Conservation (phyloP, 2,888 invertebrate genomes). For the Tachystola acroxantha region DNA sequence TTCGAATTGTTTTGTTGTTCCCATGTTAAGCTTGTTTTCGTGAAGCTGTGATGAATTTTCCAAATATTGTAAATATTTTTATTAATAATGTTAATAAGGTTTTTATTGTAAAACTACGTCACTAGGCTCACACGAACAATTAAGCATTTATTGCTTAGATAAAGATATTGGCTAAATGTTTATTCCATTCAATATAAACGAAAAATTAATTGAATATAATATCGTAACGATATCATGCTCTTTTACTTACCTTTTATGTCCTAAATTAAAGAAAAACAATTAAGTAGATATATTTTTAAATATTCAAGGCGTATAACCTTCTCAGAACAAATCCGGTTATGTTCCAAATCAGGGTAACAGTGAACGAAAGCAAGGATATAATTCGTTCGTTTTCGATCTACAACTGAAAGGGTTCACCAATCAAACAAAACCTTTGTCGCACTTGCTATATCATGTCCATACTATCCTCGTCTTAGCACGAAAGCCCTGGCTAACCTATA, state of each 20-base stretch:
- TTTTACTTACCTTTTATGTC: slow-evolving; percentile 29
- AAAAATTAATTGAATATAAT: slow-evolving; percentile 73
- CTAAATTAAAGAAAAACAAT: no score
- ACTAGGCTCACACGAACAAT: slow-evolving; percentile 70
- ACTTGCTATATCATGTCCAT: no score
- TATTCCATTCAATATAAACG: slow-evolving; percentile 74
- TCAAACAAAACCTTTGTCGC: no score
- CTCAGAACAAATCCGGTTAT: no score
- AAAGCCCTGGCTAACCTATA: no score
- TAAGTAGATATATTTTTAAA: no score
- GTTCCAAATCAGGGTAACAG: no score
- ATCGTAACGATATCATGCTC: slow-evolving; percentile 34
- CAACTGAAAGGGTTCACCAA: no score
- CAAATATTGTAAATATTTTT: slow-evolving; percentile 76
- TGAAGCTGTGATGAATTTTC: slow-evolving; percentile 76
- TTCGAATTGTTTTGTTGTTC: slow-evolving; percentile 64
- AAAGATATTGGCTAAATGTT: slow-evolving; percentile 73
- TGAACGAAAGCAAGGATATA: no score
- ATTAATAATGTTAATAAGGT: slow-evolving; percentile 69
- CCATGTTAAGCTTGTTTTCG: slow-evolving; percentile 73
- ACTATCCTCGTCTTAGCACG: no score
- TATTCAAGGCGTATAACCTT: no score
- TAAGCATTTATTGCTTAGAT: slow-evolving; percentile 66
- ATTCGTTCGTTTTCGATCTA: no score
- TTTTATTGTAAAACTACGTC: slow-evolving; percentile 59